Base-by-base conservation (phyloP, 2,797 vertebrate species). In the Sphenopsis melanotis region DNA sequence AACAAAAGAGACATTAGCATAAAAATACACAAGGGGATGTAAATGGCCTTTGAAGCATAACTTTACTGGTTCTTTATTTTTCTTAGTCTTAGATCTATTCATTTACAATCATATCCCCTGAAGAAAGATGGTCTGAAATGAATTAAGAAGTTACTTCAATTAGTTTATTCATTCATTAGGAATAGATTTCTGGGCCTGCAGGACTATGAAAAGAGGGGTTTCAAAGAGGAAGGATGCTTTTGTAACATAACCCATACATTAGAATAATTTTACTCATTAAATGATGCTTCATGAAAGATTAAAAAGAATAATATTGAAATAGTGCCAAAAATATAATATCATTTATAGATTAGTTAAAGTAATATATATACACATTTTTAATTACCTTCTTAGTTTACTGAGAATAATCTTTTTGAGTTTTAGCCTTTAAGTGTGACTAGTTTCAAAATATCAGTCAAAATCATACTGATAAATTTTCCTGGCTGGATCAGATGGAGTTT, bases 21-120 rank as follows among this genome's bases (percentile, higher is more conserved):
- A 72, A 84, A 90, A 90, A 90, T 78, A 64, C 75, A 70, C 53
- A 47, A 8, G n/a, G 27, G 50, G 41, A n/a, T 53, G 26, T 49
- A 61, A 89, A 68, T 52, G 23, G 60, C 32, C 64, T 96, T 95
- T 95, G 74, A 92, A 96, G 79, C 56, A 20, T 36, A 86, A 60
- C 41, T 82, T 78, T 8, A 47, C 49, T 36, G 41, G 27, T 32
- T 59, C 23, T 81, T 85, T 55, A 30, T 86, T 82, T 85, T 82
- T 76, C 47, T 80, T 90, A 49, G 32, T 60, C 47, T 88, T 90
- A 74, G 71, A 70, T 87, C 71, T 85, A 20, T 80, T 84, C 17
- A 65, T 86, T 88, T 90, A 68, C 63, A 86, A 7, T 20, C 41
- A n/a, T 17, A 86, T 80, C 11, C 36, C 46, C 78, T 82, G 79